Evolutionary conservation across 2,113 vertebrate species (phyloP).

Genomic region (Phyllopteryx taeniolatus): DNA sequence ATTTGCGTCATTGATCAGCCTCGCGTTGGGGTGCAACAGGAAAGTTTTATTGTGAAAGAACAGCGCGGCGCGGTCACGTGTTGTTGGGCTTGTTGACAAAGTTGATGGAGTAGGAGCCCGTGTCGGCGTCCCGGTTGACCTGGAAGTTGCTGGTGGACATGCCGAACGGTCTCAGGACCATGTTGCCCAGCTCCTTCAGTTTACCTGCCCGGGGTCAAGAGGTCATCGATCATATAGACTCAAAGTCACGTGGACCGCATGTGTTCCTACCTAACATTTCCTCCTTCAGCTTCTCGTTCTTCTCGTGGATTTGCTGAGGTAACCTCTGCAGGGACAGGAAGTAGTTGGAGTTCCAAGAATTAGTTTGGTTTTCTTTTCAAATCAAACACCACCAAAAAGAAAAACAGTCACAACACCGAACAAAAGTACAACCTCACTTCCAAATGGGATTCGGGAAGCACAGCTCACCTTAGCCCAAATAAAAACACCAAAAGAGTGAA

Average conservation of each 20-base stretch:
- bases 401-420: too few species aligned
- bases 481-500: too few species aligned
- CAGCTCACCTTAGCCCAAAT: too few species aligned
- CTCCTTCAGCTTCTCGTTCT: constrained; percentile 92
- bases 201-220: constrained; percentile 76
- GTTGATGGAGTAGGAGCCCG: constrained; percentile 93
- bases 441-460: too few species aligned
- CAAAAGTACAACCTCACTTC: background rate
- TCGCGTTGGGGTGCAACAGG: background rate
- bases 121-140: constrained; percentile 86
- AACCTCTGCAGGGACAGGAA: constrained; percentile 76
- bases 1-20: background rate
- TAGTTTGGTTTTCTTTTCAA: too few species aligned
- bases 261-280: constrained; percentile 88
- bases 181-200: constrained; percentile 93
- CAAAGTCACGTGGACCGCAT: background rate
- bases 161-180: constrained; percentile 92
- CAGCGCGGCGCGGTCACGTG: constrained; percentile 36
- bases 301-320: constrained; percentile 89
- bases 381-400: too few species aligned
- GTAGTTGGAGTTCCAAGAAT: background rate
- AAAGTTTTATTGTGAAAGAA: constrained; percentile 18
- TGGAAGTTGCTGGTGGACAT: constrained; percentile 96
- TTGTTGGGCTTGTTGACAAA: constrained; percentile 86
- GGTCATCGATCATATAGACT: background rate